Base-by-base conservation (phyloP, 2,797 vertebrate species). In the Petrocephalus schoutedeni region DNA sequence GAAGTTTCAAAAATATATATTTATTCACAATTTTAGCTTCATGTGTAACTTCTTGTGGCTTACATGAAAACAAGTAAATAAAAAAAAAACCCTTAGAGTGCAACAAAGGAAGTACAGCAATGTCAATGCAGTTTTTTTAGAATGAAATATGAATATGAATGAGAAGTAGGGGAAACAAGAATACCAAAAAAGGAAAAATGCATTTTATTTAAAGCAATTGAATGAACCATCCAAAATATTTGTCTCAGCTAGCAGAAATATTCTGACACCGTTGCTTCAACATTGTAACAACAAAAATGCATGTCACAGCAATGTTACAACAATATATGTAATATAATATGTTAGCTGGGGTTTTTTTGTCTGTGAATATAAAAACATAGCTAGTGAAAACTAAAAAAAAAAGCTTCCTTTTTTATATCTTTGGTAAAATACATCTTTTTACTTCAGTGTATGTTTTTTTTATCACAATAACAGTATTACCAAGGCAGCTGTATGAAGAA, bases 361-460 rank as follows among this genome's bases (percentile, higher is more conserved):
- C 1, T 6, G 12, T 64, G n/a, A 64, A 51, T 86, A 49, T 45
- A 86, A 41, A 56, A 87, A 85, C 64, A 74, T 86, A 58, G 59
- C 59, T 64, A n/a, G 41, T 49, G 71, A 57, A 88, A 41, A 71
- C 28, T 56, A 67, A 88, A 87, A 67, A 88, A 87, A 77, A 90
- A 90, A 91, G 86, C 19, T 71, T 86, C 87, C 92, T 92, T 94
- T 28, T 94, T 93, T 89, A 94, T 92, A 92, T 95, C 97, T 98
- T 98, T 98, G 97, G 97, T 98, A 96, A 96, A 95, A 95, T 90
- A 91, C 91, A 91, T 92, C 86, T 92, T 85, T 85, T 84, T 53
- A 49, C 36, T 80, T 80, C 85, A 58, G 59, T 94, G 91, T 86
- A 88, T 89, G 92, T 82, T 59, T 86, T 82, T 86, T 93, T 90